A percentile compares a stretch with the other conserved stretches of the same genome.
These are phyloP conservation scores for Etheostoma perlongum DNA, from an alignment of 2,797 vertebrate species.

Conservation along the genomic window DNA sequence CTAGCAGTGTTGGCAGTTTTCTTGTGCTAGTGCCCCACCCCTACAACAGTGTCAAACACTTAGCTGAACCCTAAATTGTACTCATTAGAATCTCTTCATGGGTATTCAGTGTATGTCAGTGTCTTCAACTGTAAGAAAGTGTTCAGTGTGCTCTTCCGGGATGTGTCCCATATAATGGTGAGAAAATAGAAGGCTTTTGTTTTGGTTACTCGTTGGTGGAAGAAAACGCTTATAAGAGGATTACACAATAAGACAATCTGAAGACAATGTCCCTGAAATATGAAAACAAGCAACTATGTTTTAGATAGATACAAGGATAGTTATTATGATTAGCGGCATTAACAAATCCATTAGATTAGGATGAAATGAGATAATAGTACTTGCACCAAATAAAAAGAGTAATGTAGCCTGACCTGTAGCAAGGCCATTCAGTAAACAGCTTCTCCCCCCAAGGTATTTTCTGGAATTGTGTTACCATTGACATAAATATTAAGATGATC, in stretches of 20 bases:
- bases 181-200: slow-evolving; percentile 52
- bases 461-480: slow-evolving; percentile 1
- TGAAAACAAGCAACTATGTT: slow-evolving; percentile 33
- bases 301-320: slow-evolving; percentile 9
- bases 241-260: slow-evolving; percentile 58
- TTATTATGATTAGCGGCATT: slow-evolving; percentile 29
- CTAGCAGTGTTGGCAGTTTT: slow-evolving; percentile 10
- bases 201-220: slow-evolving; percentile 28
- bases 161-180: slow-evolving; percentile 40
- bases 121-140: slow-evolving; percentile 30
- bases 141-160: slow-evolving; percentile 34
- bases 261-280: slow-evolving; percentile 55
- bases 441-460: background rate
- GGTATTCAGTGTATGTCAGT: slow-evolving; percentile 23
- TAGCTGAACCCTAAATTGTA: slow-evolving; percentile 23
- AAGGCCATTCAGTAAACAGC: background rate
- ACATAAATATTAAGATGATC: slow-evolving; percentile 26
- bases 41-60: slow-evolving; percentile 36
- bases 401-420: background rate
- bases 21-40: slow-evolving; percentile 7
- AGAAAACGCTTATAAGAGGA: slow-evolving; percentile 61
- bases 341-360: slow-evolving; percentile 35
- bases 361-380: slow-evolving; percentile 46
- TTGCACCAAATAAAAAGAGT: background rate
- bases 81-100: slow-evolving; percentile 32